Conservation (phyloP, 2,888 invertebrate genomes). For the Callyntrura sp. region DNA sequence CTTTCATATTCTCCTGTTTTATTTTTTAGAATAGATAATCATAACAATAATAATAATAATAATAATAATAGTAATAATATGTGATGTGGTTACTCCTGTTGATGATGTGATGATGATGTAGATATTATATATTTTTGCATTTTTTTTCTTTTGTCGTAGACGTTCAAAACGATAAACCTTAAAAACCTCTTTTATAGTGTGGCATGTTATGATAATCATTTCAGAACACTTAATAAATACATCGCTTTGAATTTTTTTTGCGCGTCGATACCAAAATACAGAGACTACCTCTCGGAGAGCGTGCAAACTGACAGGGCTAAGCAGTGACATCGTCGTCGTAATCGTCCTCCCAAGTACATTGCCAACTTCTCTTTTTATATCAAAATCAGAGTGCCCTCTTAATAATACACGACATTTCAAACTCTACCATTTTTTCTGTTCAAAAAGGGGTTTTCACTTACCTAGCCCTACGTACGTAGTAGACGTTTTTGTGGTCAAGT, state of each 20-base stretch:
- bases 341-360: background rate
- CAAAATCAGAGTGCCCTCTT: background rate
- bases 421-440: constrained; percentile 13
- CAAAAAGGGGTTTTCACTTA: constrained; percentile 8
- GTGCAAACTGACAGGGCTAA: no score
- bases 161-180: constrained; percentile 15
- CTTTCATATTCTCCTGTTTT: no score
- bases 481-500: background rate
- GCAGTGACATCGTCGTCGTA: background rate
- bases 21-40: no score
- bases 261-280: background rate
- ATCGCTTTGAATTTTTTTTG: background rate
- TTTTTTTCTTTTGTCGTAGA: background rate
- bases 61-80: constrained; percentile 22
- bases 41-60: no score
- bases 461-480: background rate
- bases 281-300: background rate
- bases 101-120: background rate
- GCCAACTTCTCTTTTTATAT: no score
- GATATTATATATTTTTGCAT: no score
- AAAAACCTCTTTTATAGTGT: constrained; percentile 37
- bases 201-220: constrained; percentile 48
- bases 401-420: background rate
- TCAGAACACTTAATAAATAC: background rate
- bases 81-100: constrained; percentile 18